These are phyloP conservation scores for Threskiornis aethiopicus DNA, from an alignment of 2,797 vertebrate genomes.

Conservation along the genomic window DNA sequence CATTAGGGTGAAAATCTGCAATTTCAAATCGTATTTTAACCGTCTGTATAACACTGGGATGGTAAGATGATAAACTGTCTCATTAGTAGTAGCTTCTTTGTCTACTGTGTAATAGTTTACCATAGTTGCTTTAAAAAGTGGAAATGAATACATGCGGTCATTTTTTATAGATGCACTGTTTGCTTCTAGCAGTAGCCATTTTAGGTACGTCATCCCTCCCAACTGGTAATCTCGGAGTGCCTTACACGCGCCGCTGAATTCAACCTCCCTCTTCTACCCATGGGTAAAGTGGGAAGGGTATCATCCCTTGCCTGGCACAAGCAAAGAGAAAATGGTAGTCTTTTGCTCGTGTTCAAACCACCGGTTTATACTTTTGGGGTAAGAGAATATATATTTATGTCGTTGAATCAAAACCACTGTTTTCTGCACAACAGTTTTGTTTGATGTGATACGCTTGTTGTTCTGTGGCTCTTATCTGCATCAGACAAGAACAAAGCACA, in stretches of 20 bases:
- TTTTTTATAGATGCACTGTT: not conserved
- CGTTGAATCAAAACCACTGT: conserved; percentile 1
- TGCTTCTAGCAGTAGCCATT: not conserved
- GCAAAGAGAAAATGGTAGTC: not conserved
- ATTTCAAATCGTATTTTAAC: not conserved
- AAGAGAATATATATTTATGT: not conserved
- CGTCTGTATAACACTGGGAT: not conserved
- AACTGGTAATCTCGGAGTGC: not conserved
- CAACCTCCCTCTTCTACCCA: not conserved
- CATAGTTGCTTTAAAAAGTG: not conserved
- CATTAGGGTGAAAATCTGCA: conserved; percentile 3
- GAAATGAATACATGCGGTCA: accelerated
- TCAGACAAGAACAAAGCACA: conserved; percentile 35
- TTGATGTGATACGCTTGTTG: conserved; percentile 1
- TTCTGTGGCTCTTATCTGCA: conserved; percentile 16
- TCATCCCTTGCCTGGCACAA: not conserved
- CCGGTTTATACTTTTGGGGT: not conserved
- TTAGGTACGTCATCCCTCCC: not conserved
- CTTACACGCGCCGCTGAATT: not conserved
- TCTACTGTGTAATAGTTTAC: not conserved
- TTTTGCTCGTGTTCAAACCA: not conserved
- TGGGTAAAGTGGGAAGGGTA: not conserved
- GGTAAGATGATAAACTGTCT: not conserved
- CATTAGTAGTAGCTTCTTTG: not conserved
- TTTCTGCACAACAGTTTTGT: not conserved